phyloP scores from a whole-genome alignment of 2,888 invertebrate genomes.

The Athalia rosae region DNA sequence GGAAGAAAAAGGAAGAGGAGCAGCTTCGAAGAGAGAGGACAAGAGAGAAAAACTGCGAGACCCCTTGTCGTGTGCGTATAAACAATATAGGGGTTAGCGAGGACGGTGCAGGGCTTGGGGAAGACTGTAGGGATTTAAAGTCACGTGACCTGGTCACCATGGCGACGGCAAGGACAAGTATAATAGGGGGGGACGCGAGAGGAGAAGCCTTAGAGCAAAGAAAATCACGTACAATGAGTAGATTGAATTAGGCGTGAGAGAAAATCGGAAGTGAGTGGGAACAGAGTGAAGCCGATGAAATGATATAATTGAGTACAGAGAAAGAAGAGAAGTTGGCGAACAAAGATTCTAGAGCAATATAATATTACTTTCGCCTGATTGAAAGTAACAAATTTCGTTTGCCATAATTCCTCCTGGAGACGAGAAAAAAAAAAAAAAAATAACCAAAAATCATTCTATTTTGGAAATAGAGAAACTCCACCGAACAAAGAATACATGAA shows the following conservation, averaged over 20 bases:
- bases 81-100: neutral
- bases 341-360: constrained; percentile 28
- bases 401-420: neutral
- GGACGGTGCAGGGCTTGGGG: constrained; percentile 16
- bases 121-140: constrained; percentile 39
- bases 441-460: neutral
- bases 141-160: constrained; percentile 39
- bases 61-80: neutral
- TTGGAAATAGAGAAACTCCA: constrained; percentile 10
- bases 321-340: neutral
- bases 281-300: constrained; percentile 25
- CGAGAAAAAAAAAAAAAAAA: neutral
- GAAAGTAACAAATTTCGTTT: constrained; percentile 14
- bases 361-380: constrained; percentile 14
- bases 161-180: constrained; percentile 34
- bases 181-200: constrained; percentile 8
- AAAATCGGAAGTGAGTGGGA: constrained; percentile 26
- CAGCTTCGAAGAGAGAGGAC: neutral
- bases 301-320: constrained; percentile 20
- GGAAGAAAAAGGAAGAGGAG: constrained; percentile 9
- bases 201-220: constrained; percentile 17
- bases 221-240: constrained; percentile 35
- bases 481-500: constrained; percentile 14
- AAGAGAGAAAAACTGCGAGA: neutral
- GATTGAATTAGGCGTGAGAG: constrained; percentile 31